A percentile compares a stretch with the other conserved stretches of the same genome.
Evolutionary conservation across 2,888 invertebrate species (phyloP).

Genomic region (Agrochola litura): DNA sequence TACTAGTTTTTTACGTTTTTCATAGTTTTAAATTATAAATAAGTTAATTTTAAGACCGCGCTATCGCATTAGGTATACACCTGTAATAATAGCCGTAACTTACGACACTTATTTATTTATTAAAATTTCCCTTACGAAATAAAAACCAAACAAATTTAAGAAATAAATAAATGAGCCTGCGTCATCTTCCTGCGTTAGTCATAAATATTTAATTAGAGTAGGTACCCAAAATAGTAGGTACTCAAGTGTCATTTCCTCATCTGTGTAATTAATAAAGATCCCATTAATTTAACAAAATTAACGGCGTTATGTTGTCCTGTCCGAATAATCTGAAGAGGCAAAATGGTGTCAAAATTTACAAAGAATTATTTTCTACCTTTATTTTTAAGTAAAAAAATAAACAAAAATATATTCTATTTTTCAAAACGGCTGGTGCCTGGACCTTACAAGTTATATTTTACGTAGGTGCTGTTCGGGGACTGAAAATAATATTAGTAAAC

Average conservation of each 20-base stretch:
- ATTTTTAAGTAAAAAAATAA: not conserved
- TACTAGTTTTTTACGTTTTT: too few species aligned
- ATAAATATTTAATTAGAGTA: not conserved
- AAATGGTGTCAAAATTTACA: not conserved
- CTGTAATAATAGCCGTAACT: too few species aligned
- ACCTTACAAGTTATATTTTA: not conserved
- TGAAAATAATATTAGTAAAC: too few species aligned
- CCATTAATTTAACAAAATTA: slow-evolving; percentile 39
- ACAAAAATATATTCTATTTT: not conserved
- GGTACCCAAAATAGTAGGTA: not conserved
- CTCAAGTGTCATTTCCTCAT: slow-evolving; percentile 17
- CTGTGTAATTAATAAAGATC: slow-evolving; percentile 32
- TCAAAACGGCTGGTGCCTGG: too few species aligned
- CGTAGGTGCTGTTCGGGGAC: too few species aligned
- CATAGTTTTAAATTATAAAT: too few species aligned
- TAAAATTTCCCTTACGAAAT: too few species aligned
- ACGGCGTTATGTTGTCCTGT: not conserved
- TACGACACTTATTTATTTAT: too few species aligned
- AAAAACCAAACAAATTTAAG: too few species aligned
- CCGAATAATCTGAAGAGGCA: not conserved
- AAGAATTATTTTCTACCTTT: not conserved
- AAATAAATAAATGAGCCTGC: not conserved
- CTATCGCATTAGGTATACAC: too few species aligned
- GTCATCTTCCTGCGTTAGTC: not conserved
- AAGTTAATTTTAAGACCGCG: too few species aligned